phyloP scores from a whole-genome alignment of 2,113 vertebrate genomes.

The Nibea albiflora region DNA sequence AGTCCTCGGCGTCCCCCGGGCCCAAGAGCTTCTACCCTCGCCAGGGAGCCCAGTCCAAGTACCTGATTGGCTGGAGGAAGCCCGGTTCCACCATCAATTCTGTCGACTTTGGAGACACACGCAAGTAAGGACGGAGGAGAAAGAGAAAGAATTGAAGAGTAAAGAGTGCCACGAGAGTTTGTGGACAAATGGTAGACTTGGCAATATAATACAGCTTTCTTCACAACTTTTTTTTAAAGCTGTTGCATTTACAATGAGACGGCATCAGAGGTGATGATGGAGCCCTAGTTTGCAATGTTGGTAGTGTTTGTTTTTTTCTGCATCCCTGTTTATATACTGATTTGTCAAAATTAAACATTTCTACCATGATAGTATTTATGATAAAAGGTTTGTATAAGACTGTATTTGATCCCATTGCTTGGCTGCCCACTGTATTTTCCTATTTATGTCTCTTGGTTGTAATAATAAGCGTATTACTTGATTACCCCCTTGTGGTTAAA shows the following conservation, averaged over 20 bases:
- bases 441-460: neutral
- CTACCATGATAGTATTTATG: constrained; percentile 1
- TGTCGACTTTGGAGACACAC: constrained; percentile 97
- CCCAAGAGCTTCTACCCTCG: constrained; percentile 98
- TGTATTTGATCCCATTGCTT: constrained; percentile 16
- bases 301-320: neutral
- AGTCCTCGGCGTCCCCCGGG: constrained; percentile 91
- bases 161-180: neutral
- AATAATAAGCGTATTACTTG: constrained; percentile 13
- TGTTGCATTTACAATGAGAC: neutral
- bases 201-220: neutral
- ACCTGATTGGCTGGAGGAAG: constrained; percentile 99
- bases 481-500: constrained; percentile 73
- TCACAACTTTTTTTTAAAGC: constrained; percentile 2
- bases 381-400: neutral
- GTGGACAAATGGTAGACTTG: neutral
- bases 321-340: neutral
- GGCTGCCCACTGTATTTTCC: constrained; percentile 2
- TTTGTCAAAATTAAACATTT: neutral
- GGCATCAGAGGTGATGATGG: neutral
- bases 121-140: constrained; percentile 89
- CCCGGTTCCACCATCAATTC: constrained; percentile 99
- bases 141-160: neutral
- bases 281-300: neutral
- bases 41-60: constrained; percentile 99